Evolutionary conservation across 1,140 invertebrate species (phyloP).

Genomic region (Phymorhynchus buccinoides): DNA sequence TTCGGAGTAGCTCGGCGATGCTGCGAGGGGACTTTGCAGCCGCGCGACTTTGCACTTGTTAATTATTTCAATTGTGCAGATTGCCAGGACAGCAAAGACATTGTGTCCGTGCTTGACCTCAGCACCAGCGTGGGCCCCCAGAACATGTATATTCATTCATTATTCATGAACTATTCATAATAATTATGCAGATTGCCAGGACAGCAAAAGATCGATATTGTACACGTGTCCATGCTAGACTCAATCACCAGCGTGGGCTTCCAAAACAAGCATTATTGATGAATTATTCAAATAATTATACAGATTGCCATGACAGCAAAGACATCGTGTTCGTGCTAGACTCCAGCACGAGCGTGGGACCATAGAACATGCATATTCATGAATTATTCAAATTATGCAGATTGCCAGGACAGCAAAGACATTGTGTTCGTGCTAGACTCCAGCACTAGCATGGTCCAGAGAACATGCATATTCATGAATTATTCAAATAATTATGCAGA

Average conservation of each 20-base stretch:
- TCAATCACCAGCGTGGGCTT: too few relatives aligned
- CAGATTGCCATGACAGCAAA: too few relatives aligned
- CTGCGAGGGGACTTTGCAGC: too few relatives aligned
- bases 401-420: conserved; percentile 60
- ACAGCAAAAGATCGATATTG: conserved; percentile 64
- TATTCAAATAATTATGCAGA: conserved; percentile 45
- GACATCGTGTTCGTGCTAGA: too few relatives aligned
- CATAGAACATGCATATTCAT: conserved; percentile 42
- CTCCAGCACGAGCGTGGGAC: conserved; percentile 63
- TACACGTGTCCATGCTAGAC: too few relatives aligned
- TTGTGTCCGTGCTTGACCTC: conserved; percentile 65
- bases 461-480: neutral
- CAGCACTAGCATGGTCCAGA: conserved; percentile 58
- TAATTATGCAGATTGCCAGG: conserved; percentile 55
- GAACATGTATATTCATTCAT: conserved; percentile 10
- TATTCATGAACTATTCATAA: neutral
- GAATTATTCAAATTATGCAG: conserved; percentile 41
- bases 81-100: conserved; percentile 61
- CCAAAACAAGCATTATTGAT: too few relatives aligned
- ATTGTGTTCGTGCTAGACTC: conserved; percentile 66
- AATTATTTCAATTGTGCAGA: too few relatives aligned
- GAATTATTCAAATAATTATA: too few relatives aligned
- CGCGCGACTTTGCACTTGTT: too few relatives aligned
- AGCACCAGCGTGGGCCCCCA: conserved; percentile 61
- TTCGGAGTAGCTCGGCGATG: too few relatives aligned